Evolutionary conservation across 2,888 invertebrate species (phyloP), one percentile per base, ranked within the genome.

Genomic region (Agriopis leucophaearia): DNA sequence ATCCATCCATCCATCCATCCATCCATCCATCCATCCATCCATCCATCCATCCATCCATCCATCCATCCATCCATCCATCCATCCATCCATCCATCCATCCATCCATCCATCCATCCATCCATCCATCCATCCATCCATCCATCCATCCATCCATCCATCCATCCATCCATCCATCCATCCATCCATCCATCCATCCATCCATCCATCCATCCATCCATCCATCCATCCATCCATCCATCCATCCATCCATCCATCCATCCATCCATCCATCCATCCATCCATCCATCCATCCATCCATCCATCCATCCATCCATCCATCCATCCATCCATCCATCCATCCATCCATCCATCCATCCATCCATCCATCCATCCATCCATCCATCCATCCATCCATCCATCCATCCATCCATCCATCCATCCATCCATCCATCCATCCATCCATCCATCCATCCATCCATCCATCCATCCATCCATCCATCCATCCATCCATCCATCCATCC

Each of bases 141-240:
- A 51, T 44, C 44, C 44, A 44, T 44, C 44, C 51, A 51, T 51
- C 51, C 51, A 51, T 51, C 51, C 51, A 51, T 51, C 51, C 51
- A 51, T 51, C 51, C 51, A 51, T 51, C 51, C 51, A 51, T 51
- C 51, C 51, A 51, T 51, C 51, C 51, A 51, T 51, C 51, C 51
- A 51, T 51, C 51, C 51, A 51, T 51, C 51, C 51, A 51, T 51
- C 51, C 51, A 51, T 51, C 51, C 51, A 51, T 51, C 51, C 51
- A 51, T 51, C 51, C 51, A 51, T 51, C 51, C 51, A 51, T 51
- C 51, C 51, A 51, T 51, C 51, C 51, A 51, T 51, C 51, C 51
- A 51, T 51, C 51, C 51, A 51, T 51, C 51, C 51, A 51, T 51
- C 51, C 51, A 51, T 51, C 51, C 51, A 51, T 51, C 51, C 51